Percentiles rank a stretch among this genome's conserved stretches.
These are phyloP conservation scores for Coenonympha arcania DNA, from an alignment of 2,888 invertebrate genomes.

Conservation along the genomic window DNA sequence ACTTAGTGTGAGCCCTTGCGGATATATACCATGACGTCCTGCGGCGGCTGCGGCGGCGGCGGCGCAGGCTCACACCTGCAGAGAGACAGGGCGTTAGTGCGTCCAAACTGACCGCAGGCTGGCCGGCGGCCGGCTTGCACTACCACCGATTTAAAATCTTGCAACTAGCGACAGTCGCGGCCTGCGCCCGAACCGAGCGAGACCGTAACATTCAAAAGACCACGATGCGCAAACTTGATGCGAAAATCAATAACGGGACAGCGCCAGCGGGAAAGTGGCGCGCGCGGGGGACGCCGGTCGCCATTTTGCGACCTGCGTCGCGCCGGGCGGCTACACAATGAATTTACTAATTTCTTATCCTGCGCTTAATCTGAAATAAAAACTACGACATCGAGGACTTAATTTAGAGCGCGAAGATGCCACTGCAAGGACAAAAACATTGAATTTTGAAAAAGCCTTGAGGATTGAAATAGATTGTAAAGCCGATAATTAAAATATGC, in stretches of 20 bases:
- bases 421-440: conserved; percentile 54
- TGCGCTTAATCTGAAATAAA: conserved; percentile 61
- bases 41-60: conserved; percentile 69
- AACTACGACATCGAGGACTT: conserved; percentile 56
- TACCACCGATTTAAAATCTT: conserved; percentile 70
- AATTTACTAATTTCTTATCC: conserved; percentile 49
- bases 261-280: conserved; percentile 63
- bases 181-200: conserved; percentile 35
- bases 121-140: conserved; percentile 36
- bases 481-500: conserved; percentile 54
- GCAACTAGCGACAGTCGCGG: conserved; percentile 43
- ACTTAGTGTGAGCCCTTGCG: conserved; percentile 71
- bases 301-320: too few species aligned
- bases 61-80: conserved; percentile 75
- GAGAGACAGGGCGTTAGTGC: conserved; percentile 75
- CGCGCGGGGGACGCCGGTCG: conserved; percentile 70
- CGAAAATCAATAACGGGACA: conserved; percentile 57
- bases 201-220: conserved; percentile 43
- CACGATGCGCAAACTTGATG: conserved; percentile 40
- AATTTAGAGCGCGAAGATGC: conserved; percentile 50
- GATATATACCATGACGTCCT: conserved; percentile 72
- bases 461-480: conserved; percentile 60
- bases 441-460: conserved; percentile 65
- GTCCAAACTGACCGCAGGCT: conserved; percentile 58
- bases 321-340: conserved; percentile 63